phyloP scores from a whole-genome alignment of 2,113 vertebrate species.

The Erpornis zantholeuca region DNA sequence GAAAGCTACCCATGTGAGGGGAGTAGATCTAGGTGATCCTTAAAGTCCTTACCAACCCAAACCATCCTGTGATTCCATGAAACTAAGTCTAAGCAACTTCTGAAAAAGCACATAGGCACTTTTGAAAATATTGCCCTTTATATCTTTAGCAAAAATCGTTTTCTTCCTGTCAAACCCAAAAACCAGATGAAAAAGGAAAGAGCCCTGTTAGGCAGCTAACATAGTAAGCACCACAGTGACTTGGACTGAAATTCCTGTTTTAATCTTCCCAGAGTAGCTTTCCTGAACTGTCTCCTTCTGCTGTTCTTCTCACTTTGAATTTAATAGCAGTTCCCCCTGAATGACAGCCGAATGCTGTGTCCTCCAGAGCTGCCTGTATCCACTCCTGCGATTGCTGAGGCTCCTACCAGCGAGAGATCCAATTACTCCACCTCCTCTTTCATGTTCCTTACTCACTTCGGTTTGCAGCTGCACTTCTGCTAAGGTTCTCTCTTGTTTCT shows the following conservation, averaged over 20 bases:
- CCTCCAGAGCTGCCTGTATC: background rate
- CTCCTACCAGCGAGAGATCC: background rate
- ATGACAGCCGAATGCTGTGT: background rate
- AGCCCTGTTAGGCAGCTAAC: background rate
- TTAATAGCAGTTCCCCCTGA: background rate
- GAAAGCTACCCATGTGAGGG: background rate
- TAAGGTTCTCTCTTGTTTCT: background rate
- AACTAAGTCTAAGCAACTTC: background rate
- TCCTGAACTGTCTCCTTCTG: background rate
- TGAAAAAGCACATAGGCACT: background rate
- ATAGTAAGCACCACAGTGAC: background rate
- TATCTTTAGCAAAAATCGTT: background rate
- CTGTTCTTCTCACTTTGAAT: background rate
- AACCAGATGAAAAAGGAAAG: accelerated
- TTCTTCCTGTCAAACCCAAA: background rate
- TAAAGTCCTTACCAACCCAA: background rate
- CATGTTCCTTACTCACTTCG: background rate
- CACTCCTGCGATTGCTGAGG: background rate
- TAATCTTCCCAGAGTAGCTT: background rate
- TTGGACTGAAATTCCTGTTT: background rate
- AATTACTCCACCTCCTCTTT: background rate
- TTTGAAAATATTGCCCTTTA: background rate
- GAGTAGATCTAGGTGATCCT: background rate
- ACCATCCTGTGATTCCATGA: background rate
- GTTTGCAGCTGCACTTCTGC: background rate